phyloP scores from a whole-genome alignment of 2,113 vertebrate species.

The Neotoma lepida region DNA sequence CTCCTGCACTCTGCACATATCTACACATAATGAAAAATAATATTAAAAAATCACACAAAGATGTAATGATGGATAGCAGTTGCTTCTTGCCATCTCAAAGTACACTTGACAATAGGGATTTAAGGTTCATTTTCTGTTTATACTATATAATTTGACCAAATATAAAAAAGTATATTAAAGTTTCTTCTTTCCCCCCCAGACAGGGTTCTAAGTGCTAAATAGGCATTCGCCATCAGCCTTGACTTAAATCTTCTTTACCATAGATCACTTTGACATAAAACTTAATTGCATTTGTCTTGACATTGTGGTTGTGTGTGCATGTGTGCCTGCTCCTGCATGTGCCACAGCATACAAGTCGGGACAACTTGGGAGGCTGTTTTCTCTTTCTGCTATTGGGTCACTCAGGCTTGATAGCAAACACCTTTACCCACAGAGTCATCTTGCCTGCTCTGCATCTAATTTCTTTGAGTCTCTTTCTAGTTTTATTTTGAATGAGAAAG shows the following conservation, averaged over 20 bases:
- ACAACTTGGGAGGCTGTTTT: background rate
- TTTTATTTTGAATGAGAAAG: constrained; percentile 62
- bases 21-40: background rate
- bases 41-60: constrained; percentile 6
- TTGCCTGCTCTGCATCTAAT: background rate
- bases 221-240: background rate
- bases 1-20: background rate
- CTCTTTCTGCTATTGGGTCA: background rate
- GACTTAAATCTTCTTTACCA: constrained; percentile 37
- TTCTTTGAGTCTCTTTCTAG: background rate
- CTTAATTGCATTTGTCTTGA: background rate
- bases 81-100: constrained; percentile 21
- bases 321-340: background rate
- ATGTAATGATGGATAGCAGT: background rate
- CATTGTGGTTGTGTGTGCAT: background rate
- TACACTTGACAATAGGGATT: background rate
- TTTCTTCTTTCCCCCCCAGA: background rate
- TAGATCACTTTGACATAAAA: background rate
- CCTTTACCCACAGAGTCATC: background rate
- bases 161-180: background rate
- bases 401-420: background rate
- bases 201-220: background rate
- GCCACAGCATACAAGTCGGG: background rate
- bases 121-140: constrained; percentile 18
- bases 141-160: background rate